phyloP scores from a whole-genome alignment of 2,888 invertebrate genomes.

The Craniophora ligustri region DNA sequence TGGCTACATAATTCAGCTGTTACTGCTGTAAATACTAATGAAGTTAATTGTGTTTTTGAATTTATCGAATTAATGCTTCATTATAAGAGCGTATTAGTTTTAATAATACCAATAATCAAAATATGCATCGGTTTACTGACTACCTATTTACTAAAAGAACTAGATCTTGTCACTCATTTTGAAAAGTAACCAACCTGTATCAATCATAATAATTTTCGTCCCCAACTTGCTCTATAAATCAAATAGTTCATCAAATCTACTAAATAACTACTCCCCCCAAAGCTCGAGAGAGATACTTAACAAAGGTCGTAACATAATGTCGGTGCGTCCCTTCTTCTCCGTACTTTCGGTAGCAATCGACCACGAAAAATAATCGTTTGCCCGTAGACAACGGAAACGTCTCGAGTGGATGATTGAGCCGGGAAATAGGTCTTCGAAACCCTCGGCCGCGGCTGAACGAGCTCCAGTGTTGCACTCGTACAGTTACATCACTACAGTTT shows the following conservation, averaged over 20 bases:
- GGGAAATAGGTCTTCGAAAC: conserved; percentile 75
- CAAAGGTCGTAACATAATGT: conserved; percentile 21
- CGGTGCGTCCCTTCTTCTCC: conserved; percentile 17
- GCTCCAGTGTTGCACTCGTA: conserved; percentile 53
- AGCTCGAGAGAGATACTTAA: conserved; percentile 7
- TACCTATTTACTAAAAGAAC: too few species aligned
- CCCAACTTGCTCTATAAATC: not conserved
- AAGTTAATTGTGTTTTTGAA: too few species aligned
- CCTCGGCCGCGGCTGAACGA: conserved; percentile 50
- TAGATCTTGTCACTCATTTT: too few species aligned
- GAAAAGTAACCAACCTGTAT: not conserved
- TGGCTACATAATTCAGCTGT: too few species aligned
- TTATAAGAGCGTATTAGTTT: too few species aligned
- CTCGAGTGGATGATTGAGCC: conserved; percentile 86
- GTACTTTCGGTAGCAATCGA: conserved; percentile 42
- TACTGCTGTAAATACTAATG: too few species aligned
- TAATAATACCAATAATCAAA: too few species aligned
- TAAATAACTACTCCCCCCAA: not conserved
- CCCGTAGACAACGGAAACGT: conserved; percentile 78
- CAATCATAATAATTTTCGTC: not conserved
- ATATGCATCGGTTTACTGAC: too few species aligned
- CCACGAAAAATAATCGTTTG: conserved; percentile 56
- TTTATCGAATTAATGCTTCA: too few species aligned
- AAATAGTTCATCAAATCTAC: conserved; percentile 1
- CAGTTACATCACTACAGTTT: conserved; percentile 25